phyloP scores from a whole-genome alignment of 37 sponge, comb jelly and placozoan genomes.

The Agelas oroides region DNA sequence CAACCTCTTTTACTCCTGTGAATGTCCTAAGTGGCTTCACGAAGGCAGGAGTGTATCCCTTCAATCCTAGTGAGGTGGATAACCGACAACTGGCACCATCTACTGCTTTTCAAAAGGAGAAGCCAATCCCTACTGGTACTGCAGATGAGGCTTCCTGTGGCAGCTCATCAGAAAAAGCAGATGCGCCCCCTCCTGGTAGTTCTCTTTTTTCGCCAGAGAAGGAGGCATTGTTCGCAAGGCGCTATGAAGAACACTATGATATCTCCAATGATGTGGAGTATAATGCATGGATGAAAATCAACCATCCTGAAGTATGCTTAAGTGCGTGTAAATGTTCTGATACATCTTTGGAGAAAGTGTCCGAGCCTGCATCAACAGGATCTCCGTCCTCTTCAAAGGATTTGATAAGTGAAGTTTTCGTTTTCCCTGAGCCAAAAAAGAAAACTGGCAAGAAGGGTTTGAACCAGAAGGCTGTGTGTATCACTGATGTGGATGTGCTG shows the following conservation, averaged over 20 bases:
- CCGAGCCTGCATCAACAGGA: conserved; percentile 3
- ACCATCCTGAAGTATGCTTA: conserved; percentile 43
- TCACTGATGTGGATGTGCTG: conserved; percentile 51
- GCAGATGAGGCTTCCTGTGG: conserved; percentile 7
- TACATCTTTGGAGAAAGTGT: conserved; percentile 5
- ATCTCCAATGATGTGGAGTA: conserved; percentile 30
- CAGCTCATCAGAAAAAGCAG: not conserved
- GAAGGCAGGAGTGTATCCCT: conserved; percentile 57
- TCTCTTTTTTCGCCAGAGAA: conserved; percentile 34
- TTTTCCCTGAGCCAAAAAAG: conserved; percentile 29
- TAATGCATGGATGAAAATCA: conserved; percentile 42
- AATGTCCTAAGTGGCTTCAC: conserved; percentile 71
- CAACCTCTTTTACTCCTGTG: conserved; percentile 36
- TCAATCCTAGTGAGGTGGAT: conserved; percentile 57
- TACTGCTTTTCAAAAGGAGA: conserved; percentile 22
- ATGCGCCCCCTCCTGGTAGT: not conserved
- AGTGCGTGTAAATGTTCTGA: too few relatives aligned
- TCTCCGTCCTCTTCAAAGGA: not conserved
- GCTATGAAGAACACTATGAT: conserved; percentile 56
- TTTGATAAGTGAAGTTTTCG: conserved; percentile 17
- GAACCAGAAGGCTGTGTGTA: conserved; percentile 52
- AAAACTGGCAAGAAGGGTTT: conserved; percentile 17
- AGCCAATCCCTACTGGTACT: too few relatives aligned
- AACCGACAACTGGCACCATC: conserved; percentile 72
- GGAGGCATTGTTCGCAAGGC: conserved; percentile 19